Evolutionary conservation across 2,113 vertebrate species (phyloP).

Genomic region (Scomber colias): DNA sequence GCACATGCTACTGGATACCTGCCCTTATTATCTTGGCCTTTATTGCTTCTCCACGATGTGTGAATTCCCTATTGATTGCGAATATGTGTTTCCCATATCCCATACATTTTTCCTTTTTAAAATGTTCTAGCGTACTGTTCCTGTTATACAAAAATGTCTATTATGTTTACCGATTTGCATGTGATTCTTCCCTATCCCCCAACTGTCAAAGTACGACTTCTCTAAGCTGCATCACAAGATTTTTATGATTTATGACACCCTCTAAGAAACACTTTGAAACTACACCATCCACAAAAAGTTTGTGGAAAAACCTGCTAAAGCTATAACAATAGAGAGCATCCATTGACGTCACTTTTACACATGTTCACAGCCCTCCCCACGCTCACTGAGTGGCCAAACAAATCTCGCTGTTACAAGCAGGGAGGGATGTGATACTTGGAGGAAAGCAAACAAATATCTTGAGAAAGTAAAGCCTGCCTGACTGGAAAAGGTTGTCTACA

Average conservation of each 20-base stretch:
- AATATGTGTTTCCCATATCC: conserved; percentile 1
- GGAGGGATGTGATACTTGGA: no score
- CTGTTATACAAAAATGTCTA: background rate
- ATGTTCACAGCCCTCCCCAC: background rate
- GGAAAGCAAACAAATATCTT: background rate
- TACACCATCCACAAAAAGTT: background rate
- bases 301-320: conserved; percentile 21
- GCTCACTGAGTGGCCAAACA: background rate
- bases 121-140: background rate
- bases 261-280: background rate
- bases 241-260: background rate
- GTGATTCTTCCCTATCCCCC: background rate
- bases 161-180: background rate
- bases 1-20: conserved; percentile 1
- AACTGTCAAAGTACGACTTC: background rate
- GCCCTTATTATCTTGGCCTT: conserved; percentile 40
- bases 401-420: background rate
- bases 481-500: background rate
- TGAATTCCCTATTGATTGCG: conserved; percentile 41
- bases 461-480: background rate
- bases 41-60: conserved; percentile 34
- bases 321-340: background rate
- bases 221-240: background rate
- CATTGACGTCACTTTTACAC: background rate
- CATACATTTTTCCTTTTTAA: conserved; percentile 1